Evolutionary conservation across 2,113 vertebrate genomes (phyloP).

Genomic region (Hippocampus comes): DNA sequence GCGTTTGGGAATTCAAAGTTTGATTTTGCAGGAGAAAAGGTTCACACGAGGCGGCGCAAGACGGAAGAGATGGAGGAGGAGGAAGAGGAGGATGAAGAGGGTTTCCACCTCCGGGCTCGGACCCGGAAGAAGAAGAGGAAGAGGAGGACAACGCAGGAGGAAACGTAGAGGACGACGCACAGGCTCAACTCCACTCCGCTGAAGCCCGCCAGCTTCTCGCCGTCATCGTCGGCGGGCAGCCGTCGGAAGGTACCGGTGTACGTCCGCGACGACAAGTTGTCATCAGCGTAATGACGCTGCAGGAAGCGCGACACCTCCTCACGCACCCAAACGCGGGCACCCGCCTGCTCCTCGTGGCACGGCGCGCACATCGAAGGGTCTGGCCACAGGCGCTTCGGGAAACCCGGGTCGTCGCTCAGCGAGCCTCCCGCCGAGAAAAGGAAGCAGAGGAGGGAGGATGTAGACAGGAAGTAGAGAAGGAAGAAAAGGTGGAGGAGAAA

Average conservation of each 20-base stretch:
- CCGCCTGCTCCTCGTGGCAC: slow-evolving; percentile 83
- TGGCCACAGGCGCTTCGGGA: slow-evolving; percentile 89
- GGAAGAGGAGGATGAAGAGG: slow-evolving; percentile 38
- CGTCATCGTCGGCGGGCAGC: background rate
- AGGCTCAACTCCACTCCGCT: slow-evolving; percentile 95
- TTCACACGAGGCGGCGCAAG: slow-evolving; percentile 66
- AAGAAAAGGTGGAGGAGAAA: too few relatives aligned
- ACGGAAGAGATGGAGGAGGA: too few relatives aligned
- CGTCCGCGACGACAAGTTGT: slow-evolving; percentile 71
- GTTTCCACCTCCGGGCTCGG: slow-evolving; percentile 82
- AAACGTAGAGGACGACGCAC: slow-evolving; percentile 61
- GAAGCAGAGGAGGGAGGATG: background rate
- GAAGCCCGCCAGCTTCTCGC: slow-evolving; percentile 79
- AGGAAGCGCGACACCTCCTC: slow-evolving; percentile 76
- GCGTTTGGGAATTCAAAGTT: too few relatives aligned
- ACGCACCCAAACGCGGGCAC: slow-evolving; percentile 83
- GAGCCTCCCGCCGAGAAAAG: slow-evolving; percentile 91
- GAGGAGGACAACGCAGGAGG: slow-evolving; percentile 87
- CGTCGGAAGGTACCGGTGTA: slow-evolving; percentile 47
- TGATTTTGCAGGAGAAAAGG: background rate
- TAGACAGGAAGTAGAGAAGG: too few relatives aligned
- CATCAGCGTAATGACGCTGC: slow-evolving; percentile 53
- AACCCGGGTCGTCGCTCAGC: slow-evolving; percentile 41
- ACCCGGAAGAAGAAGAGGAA: slow-evolving; percentile 93
- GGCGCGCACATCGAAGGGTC: slow-evolving; percentile 81